These are phyloP conservation scores for Drosophila kambysellisi DNA, from an alignment of 2,888 invertebrate genomes.

Conservation along the genomic window DNA sequence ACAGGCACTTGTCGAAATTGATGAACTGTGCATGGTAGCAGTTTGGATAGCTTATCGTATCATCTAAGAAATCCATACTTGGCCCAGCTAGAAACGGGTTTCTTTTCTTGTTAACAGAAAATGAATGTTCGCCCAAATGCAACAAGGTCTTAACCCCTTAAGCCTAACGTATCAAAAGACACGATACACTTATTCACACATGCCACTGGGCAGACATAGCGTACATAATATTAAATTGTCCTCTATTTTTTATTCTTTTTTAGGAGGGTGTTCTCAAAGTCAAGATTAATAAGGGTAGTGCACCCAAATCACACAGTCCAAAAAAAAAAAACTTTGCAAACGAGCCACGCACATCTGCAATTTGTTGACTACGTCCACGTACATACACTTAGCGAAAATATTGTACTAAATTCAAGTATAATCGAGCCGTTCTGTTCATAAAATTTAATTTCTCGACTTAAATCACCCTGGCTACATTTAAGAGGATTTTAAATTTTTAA, in stretches of 20 bases:
- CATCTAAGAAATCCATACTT: slow-evolving; percentile 1
- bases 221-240: slow-evolving; percentile 44
- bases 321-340: slow-evolving; percentile 20
- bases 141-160: slow-evolving; percentile 27
- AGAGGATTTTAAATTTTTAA: background rate
- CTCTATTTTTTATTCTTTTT: background rate
- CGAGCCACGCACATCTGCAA: slow-evolving; percentile 35
- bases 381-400: background rate
- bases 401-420: no score
- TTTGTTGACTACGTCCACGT: slow-evolving; percentile 24
- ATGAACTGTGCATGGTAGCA: slow-evolving; percentile 22
- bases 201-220: background rate
- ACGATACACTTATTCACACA: slow-evolving; percentile 2
- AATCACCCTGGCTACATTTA: background rate
- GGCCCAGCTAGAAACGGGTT: slow-evolving; percentile 3
- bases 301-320: slow-evolving; percentile 39
- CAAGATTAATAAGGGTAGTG: slow-evolving; percentile 63
- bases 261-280: slow-evolving; percentile 19
- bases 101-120: slow-evolving; percentile 6
- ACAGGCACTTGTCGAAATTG: slow-evolving; percentile 46
- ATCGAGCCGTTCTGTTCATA: background rate
- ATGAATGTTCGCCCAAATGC: slow-evolving; percentile 43
- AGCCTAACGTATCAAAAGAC: slow-evolving; percentile 30
- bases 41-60: slow-evolving; percentile 24
- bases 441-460: background rate